These are phyloP conservation scores for Bubo scandiacus DNA, from an alignment of 2,113 vertebrate genomes.

Conservation along the genomic window DNA sequence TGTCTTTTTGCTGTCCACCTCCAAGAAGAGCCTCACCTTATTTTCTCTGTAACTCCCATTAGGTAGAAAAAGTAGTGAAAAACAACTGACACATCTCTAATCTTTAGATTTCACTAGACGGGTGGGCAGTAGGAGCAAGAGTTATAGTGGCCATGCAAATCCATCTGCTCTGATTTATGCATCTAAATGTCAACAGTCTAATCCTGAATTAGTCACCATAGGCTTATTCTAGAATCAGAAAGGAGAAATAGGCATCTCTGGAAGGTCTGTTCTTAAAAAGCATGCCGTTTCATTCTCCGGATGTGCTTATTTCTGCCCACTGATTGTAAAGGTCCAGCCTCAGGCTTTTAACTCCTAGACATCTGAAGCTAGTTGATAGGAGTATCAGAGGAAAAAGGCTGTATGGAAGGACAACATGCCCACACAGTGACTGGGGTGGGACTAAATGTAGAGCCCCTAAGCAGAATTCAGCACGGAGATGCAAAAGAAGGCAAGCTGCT, in stretches of 20 bases:
- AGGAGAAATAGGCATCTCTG: neutral
- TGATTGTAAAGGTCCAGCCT: neutral
- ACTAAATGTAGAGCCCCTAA: neutral
- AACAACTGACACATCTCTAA: neutral
- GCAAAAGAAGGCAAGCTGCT: neutral
- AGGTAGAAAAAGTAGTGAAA: neutral
- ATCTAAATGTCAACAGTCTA: neutral
- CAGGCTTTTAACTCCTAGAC: neutral
- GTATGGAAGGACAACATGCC: neutral
- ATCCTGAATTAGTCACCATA: neutral
- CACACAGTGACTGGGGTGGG: neutral
- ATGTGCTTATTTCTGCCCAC: neutral
- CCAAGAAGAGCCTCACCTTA: neutral
- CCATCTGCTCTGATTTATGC: neutral
- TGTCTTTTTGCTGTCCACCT: neutral
- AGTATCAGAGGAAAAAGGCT: neutral
- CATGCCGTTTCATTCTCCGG: neutral
- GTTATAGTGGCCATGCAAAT: neutral
- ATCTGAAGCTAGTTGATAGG: neutral
- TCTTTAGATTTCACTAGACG: neutral
- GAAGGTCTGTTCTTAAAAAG: neutral
- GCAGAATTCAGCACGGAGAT: neutral
- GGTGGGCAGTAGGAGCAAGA: neutral
- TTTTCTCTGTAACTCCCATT: neutral
- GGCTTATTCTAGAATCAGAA: neutral